These are phyloP conservation scores for Cardinalis cardinalis DNA, from an alignment of 2,113 vertebrate species.

Conservation along the genomic window DNA sequence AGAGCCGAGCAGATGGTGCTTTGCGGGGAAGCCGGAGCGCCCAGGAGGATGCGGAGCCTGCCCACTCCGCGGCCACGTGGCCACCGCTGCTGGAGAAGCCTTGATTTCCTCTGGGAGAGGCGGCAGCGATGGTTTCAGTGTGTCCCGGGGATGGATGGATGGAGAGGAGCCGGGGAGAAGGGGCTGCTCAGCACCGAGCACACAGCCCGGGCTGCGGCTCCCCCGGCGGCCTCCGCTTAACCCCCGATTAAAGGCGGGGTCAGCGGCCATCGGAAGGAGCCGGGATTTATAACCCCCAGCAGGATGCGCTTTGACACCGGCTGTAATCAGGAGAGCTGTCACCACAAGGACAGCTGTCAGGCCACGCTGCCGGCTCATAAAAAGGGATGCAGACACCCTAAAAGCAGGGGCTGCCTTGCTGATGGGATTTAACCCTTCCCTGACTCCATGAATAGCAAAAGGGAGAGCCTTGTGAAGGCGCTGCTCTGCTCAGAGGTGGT, in stretches of 20 bases:
- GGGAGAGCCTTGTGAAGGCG: neutral
- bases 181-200: constrained; percentile 6
- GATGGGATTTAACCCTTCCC: constrained; percentile 49
- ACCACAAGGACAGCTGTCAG: constrained; percentile 80
- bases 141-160: constrained; percentile 33
- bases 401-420: constrained; percentile 37
- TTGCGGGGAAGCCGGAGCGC: constrained; percentile 71
- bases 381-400: constrained; percentile 66
- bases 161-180: constrained; percentile 19
- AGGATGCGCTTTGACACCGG: constrained; percentile 70
- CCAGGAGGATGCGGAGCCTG: constrained; percentile 80
- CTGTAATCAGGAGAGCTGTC: constrained; percentile 79
- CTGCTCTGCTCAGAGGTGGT: neutral
- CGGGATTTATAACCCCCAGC: constrained; percentile 74
- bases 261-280: constrained; percentile 65
- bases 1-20: constrained; percentile 73
- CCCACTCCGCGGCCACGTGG: constrained; percentile 79
- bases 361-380: constrained; percentile 52
- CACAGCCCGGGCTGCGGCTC: neutral
- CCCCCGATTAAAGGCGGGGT: constrained; percentile 68
- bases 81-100: constrained; percentile 71
- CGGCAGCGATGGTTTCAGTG: constrained; percentile 63
- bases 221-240: constrained; percentile 67
- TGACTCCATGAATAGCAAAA: neutral
- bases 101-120: constrained; percentile 96